Evolutionary conservation across 2,113 vertebrate genomes (phyloP).

Genomic region (Crotalus horridus): DNA sequence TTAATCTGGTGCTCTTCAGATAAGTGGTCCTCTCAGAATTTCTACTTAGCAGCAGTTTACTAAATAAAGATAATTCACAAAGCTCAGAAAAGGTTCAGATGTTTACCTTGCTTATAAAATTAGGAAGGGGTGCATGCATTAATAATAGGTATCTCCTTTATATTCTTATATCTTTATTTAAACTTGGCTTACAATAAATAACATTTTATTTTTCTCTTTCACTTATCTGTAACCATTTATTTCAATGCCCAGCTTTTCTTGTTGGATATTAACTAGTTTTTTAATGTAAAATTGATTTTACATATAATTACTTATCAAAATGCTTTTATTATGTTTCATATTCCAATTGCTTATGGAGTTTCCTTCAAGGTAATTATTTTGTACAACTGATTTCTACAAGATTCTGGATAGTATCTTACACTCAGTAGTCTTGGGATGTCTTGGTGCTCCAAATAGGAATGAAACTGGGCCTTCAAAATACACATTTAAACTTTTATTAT

Average conservation of each 20-base stretch:
- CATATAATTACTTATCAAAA: background rate
- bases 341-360: background rate
- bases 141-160: conserved; percentile 20
- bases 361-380: background rate
- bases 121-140: conserved; percentile 31
- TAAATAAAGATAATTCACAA: conserved; percentile 28
- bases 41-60: background rate
- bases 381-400: conserved; percentile 1
- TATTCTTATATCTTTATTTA: background rate
- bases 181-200: conserved; percentile 23
- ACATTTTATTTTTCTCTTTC: background rate
- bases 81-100: conserved; percentile 40
- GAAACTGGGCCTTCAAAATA: background rate
- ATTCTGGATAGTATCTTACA: background rate
- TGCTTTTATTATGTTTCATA: conserved; percentile 3
- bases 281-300: background rate
- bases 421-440: background rate
- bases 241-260: background rate
- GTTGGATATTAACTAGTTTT: background rate
- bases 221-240: conserved; percentile 7
- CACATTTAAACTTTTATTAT: background rate
- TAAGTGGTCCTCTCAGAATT: background rate
- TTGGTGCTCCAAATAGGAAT: background rate
- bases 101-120: conserved; percentile 45
- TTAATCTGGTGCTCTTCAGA: background rate